A percentile compares a stretch with the other conserved stretches of the same genome.
These are phyloP conservation scores for Etheostoma cragini DNA, from an alignment of 2,113 vertebrate species.

Conservation along the genomic window DNA sequence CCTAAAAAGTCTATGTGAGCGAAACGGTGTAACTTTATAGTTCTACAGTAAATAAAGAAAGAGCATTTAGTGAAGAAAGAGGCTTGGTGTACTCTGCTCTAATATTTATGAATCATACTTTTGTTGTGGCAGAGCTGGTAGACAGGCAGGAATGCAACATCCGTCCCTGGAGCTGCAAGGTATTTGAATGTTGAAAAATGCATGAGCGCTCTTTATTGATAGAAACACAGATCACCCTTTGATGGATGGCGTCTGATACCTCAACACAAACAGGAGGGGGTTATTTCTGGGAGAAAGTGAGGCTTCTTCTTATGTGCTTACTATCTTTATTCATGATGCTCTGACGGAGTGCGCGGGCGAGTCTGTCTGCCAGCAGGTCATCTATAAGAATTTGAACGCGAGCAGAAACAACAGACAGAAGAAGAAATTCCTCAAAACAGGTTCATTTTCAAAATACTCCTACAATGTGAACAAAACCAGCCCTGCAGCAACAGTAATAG, in stretches of 20 bases:
- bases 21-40: constrained; percentile 37
- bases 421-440: constrained; percentile 18
- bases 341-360: constrained; percentile 25
- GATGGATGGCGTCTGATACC: constrained; percentile 73
- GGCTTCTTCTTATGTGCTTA: constrained; percentile 52
- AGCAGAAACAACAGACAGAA: constrained; percentile 10
- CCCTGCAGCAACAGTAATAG: not conserved
- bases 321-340: constrained; percentile 59
- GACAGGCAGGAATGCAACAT: constrained; percentile 64
- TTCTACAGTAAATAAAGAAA: constrained; percentile 57
- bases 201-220: constrained; percentile 79
- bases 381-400: constrained; percentile 14
- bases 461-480: not conserved
- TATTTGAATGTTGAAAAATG: constrained; percentile 85
- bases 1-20: constrained; percentile 36
- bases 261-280: constrained; percentile 42
- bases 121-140: constrained; percentile 77
- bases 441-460: constrained; percentile 6
- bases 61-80: constrained; percentile 48
- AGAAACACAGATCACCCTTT: constrained; percentile 71
- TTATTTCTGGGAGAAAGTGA: constrained; percentile 51
- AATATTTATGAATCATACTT: constrained; percentile 81
- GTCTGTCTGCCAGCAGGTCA: constrained; percentile 28
- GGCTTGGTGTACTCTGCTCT: constrained; percentile 56
- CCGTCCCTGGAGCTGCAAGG: constrained; percentile 69